phyloP scores from a whole-genome alignment of 2,113 vertebrate species.

The Pithys albifrons region DNA sequence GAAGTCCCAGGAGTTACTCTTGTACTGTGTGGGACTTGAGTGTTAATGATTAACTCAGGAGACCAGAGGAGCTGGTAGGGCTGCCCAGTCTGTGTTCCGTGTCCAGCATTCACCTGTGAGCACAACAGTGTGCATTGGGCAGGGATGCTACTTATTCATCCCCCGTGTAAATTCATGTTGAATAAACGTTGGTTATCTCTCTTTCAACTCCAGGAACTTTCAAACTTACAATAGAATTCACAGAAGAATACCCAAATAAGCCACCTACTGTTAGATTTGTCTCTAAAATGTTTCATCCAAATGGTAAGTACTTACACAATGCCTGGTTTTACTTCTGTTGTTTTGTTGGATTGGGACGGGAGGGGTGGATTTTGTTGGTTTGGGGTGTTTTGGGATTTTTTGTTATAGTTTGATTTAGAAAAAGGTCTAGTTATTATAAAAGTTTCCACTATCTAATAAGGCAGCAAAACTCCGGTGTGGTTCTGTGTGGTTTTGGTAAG shows the following conservation, averaged over 20 bases:
- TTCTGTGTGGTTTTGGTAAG: neutral
- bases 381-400: neutral
- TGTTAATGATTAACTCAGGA: neutral
- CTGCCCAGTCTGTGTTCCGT: neutral
- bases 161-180: neutral
- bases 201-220: slow-evolving; percentile 87
- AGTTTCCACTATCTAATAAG: neutral
- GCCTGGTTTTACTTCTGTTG: neutral
- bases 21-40: neutral
- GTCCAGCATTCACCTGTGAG: neutral
- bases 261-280: slow-evolving; percentile 98
- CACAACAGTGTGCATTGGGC: neutral
- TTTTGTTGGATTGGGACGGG: neutral
- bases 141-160: neutral
- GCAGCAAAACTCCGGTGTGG: neutral
- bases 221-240: slow-evolving; percentile 99
- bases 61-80: neutral
- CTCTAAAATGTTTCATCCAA: slow-evolving; percentile 99
- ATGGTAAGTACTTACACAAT: slow-evolving; percentile 80
- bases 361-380: neutral
- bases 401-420: neutral
- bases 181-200: slow-evolving; percentile 36
- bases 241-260: slow-evolving; percentile 99
- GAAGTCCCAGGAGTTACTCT: neutral
- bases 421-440: neutral